Evolutionary conservation across 2,797 vertebrate species (phyloP).

Genomic region (Cyprinella venusta): DNA sequence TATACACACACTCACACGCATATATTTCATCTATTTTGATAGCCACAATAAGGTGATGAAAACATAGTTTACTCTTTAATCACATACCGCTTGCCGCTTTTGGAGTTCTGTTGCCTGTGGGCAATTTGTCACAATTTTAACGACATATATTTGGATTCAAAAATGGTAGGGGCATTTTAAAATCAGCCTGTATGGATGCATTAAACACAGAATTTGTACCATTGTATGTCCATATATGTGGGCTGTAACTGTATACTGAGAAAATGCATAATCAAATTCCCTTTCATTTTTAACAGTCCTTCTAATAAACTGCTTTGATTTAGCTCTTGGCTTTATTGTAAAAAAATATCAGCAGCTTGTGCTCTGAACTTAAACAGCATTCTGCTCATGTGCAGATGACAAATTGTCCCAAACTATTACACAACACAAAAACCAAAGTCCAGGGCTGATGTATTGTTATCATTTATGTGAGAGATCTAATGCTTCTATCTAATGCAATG

Average conservation of each 20-base stretch:
- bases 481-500: neutral
- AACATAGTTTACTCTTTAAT: slow-evolving; percentile 2
- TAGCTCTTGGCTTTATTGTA: neutral
- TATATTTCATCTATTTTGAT: slow-evolving; percentile 2
- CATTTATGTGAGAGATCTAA: neutral
- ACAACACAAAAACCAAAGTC: slow-evolving; percentile 1
- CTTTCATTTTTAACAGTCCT: neutral
- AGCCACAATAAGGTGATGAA: slow-evolving; percentile 7
- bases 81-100: neutral
- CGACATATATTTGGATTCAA: neutral
- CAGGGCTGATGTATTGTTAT: neutral
- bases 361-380: neutral
- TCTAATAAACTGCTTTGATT: neutral
- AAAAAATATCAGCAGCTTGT: neutral
- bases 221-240: neutral
- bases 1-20: slow-evolving; percentile 18
- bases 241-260: neutral
- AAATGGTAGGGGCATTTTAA: neutral
- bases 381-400: neutral
- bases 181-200: neutral
- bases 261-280: neutral
- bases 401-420: neutral
- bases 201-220: neutral
- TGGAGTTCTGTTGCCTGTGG: neutral
- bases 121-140: slow-evolving; percentile 6